Conservation (phyloP, 2,797 vertebrate species). For the Eulemur albifrons region DNA sequence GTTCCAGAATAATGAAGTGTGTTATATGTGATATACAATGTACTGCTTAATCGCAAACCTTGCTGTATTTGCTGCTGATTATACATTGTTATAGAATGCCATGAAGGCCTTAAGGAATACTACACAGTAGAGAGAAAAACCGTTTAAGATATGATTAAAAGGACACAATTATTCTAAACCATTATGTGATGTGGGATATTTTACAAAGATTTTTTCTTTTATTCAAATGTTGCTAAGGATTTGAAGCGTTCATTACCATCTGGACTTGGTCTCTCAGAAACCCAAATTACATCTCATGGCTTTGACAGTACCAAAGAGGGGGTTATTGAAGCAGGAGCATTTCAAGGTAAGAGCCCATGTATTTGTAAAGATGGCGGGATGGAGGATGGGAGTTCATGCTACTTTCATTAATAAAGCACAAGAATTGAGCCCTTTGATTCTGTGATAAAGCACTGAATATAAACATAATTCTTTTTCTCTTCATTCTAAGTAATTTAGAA, state of each 20-base stretch:
- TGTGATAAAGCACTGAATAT: neutral
- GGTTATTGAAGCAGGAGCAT: constrained; percentile 89
- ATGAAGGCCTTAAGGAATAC: neutral
- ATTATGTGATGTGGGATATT: constrained; percentile 52
- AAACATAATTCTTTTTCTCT: constrained; percentile 10
- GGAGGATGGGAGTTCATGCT: neutral
- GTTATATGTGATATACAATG: neutral
- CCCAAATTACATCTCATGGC: constrained; percentile 88
- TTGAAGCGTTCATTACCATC: constrained; percentile 85
- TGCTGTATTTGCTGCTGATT: constrained; percentile 38
- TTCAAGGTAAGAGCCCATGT: constrained; percentile 87
- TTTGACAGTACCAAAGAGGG: constrained; percentile 91
- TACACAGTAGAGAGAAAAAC: constrained; percentile 39
- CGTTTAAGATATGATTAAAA: constrained; percentile 55
- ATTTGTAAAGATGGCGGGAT: neutral
- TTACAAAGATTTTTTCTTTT: constrained; percentile 73
- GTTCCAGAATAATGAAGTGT: constrained; percentile 10
- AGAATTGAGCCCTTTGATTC: neutral
- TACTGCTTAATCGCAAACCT: constrained; percentile 1
- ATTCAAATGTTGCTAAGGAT: constrained; percentile 86
- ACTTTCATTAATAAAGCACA: neutral
- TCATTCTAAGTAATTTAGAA: neutral
- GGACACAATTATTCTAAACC: constrained; percentile 51
- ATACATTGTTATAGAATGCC: constrained; percentile 34
- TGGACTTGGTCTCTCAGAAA: constrained; percentile 90